Base-by-base conservation (phyloP, 1,140 invertebrate species). In the Euglossa dilemma region DNA sequence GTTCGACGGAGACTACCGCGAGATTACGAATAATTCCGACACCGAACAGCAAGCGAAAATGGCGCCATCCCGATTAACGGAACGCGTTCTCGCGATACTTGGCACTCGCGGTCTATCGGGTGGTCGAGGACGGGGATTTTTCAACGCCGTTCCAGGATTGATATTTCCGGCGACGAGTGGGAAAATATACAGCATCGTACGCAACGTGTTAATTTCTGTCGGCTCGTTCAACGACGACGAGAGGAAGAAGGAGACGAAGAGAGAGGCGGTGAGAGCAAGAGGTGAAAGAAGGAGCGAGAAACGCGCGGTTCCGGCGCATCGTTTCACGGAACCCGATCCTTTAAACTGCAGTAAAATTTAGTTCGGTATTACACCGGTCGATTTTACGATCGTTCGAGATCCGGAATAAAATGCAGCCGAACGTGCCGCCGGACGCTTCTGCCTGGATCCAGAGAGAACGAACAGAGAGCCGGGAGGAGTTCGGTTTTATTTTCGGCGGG, bases 271-370 rank as follows among this genome's bases (percentile, higher is more conserved):
- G 18, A 18, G 6, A 23, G 5, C 16, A n/a, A 16, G 54, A 28
- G 5, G 9, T 28, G 23, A 54, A 76, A 28, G 47, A 12, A 57
- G 14, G 16, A 47, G 28, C 4, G 18, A 25, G 59, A 43, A 64
- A 74, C 2, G 59, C 52, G 0, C 50, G 70, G 23, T 54, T 50
- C 14, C 18, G 12, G 45, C 28, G 52, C 36, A 50, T 57, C 80
- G 61, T n/a, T 54, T 63, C 63, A 28, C 45, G 80, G 61, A 80
- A 87, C n/a, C 45, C 28, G 85, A 87, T 87, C 66, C 20, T 80
- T 87, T 84, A 71, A 76, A 85, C 57, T 45, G 74, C 75, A 87
- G 70, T 88, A 88, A 88, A 88, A 85, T 87, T 88, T 85, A 83
- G 57, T 80, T 80, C 64, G 47, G 71, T 64, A 82, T 87, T 87